Evolutionary conservation across 2,797 vertebrate genomes (phyloP), one percentile per base, ranked within the genome.

Genomic region (Protosalanx chinensis): DNA sequence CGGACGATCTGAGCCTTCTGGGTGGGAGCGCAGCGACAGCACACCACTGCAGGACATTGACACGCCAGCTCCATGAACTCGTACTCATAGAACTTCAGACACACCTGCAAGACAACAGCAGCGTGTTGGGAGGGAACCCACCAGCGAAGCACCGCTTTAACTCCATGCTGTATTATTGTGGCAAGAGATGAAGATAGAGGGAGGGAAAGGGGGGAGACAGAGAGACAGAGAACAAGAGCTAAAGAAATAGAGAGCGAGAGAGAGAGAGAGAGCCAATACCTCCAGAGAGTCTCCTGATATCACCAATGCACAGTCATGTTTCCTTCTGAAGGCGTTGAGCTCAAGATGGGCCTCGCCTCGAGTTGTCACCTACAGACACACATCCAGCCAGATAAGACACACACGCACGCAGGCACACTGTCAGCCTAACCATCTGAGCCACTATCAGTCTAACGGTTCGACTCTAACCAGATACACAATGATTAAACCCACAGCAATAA

Each of bases 51-150:
- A 0, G 97, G 97, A 87, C 96, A 97, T 91, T 98, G 97, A 81
- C 96, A 98, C 0, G 96, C 96, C 69, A 99, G 89, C 86, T 99
- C 97, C 97, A 98, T 98, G 87, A 98, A 98, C 88, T 99, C 97
- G 0, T 93, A 97, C 87, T 99, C 97, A 0, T 99, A 99, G 88
- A 96, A 99, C 81, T 97, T 98, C 76, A 99, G 92, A 80, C 96
- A 97, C 6, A 95, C 94, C 96, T 95, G 84, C 29, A 63, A 64
- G 53, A 77, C 53, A 72, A 67, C 7, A 78, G 41, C 41, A 8
- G 41, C 12, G 13, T 12, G 41, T 46, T 12, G 41, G 41, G 41
- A 46, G 41, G 37, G 41, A 46, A 46, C 10, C 41, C 41, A 46
- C 41, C 41, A 2, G 7, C 41, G 7, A 12, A 0, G 41, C 41